Evolutionary conservation across 2,888 invertebrate species (phyloP).

Genomic region (Saturnia japonica): DNA sequence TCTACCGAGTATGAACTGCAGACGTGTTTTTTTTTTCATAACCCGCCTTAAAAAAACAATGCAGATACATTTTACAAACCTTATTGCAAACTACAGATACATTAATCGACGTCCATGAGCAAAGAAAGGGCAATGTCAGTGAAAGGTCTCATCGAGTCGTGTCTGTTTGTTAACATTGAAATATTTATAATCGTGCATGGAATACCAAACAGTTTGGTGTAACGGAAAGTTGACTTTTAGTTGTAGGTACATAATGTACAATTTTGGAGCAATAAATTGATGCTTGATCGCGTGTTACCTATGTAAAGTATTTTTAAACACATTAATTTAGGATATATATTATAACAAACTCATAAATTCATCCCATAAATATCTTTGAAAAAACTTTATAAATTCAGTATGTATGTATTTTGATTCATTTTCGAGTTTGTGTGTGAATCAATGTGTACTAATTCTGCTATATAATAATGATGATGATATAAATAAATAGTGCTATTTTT

Average conservation of each 20-base stretch:
- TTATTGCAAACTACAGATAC: not conserved
- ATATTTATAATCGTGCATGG: not conserved
- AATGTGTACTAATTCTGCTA: too few species aligned
- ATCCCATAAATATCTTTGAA: not conserved
- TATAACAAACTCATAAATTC: not conserved
- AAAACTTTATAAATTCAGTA: too few species aligned
- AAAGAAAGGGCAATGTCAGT: slow-evolving; percentile 8
- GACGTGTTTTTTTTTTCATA: too few species aligned
- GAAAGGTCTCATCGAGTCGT: not conserved
- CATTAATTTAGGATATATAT: not conserved
- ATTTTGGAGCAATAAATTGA: not conserved
- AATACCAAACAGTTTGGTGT: not conserved
- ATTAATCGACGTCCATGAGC: not conserved
- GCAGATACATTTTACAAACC: not conserved
- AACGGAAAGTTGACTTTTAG: not conserved
- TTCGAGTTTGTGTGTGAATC: too few species aligned
- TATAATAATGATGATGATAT: too few species aligned
- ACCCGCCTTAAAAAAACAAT: not conserved
- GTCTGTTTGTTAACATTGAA: slow-evolving; percentile 7
- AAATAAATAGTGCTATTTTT: too few species aligned
- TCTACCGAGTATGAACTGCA: too few species aligned
- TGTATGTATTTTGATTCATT: too few species aligned
- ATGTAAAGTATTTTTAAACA: not conserved
- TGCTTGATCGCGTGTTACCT: not conserved
- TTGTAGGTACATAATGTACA: not conserved